Evolutionary conservation across 2,797 vertebrate species (phyloP).

Genomic region (Sciaenops ocellatus): DNA sequence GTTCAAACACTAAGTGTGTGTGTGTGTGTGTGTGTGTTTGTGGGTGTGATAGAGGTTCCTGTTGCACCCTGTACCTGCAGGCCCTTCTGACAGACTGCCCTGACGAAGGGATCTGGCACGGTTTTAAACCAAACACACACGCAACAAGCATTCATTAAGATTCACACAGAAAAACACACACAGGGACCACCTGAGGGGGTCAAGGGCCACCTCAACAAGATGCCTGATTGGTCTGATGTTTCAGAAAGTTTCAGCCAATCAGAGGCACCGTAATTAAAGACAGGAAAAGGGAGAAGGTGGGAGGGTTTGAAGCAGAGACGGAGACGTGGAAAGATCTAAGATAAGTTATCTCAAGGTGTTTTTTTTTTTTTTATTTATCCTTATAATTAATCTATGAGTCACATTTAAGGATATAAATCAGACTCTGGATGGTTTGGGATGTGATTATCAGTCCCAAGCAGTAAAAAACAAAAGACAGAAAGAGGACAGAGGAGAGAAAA

Average conservation of each 20-base stretch:
- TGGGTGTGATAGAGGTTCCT: constrained; percentile 37
- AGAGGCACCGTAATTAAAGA: constrained; percentile 69
- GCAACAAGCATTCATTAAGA: constrained; percentile 56
- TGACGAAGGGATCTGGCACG: constrained; percentile 14
- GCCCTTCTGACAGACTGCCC: constrained; percentile 69
- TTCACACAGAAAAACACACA: constrained; percentile 31
- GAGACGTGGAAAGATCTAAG: constrained; percentile 52
- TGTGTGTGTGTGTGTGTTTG: constrained; percentile 16
- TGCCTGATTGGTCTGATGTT: constrained; percentile 61
- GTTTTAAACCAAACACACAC: constrained; percentile 77
- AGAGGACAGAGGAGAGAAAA: constrained; percentile 29
- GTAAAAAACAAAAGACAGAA: constrained; percentile 6
- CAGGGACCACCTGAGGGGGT: constrained; percentile 64
- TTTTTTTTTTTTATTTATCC: not conserved
- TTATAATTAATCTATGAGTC: not conserved
- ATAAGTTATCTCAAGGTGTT: not conserved
- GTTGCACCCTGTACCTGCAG: constrained; percentile 41
- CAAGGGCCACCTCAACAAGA: constrained; percentile 35
- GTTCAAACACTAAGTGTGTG: constrained; percentile 23
- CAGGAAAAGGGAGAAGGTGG: constrained; percentile 57
- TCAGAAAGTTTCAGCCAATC: constrained; percentile 64
- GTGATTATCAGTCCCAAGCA: not conserved
- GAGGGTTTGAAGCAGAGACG: constrained; percentile 43
- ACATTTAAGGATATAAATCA: not conserved
- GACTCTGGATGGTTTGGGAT: not conserved